Evolutionary conservation across 2,797 vertebrate genomes (phyloP).

Genomic region (Hyperoplus lanceolatus): DNA sequence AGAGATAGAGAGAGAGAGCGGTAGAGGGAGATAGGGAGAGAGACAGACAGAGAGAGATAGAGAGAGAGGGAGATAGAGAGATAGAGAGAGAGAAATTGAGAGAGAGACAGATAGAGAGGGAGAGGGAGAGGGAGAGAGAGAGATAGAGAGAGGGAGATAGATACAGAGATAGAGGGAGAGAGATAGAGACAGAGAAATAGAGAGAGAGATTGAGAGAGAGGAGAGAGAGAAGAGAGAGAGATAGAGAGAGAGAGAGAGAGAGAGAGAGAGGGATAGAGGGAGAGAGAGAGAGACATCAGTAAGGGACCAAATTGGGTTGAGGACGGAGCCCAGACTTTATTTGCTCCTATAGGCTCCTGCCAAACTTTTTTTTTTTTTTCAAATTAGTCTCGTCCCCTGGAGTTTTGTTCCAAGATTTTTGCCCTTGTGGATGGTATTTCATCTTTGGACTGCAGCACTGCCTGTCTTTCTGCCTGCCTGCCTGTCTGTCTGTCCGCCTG

Average conservation of each 20-base stretch:
- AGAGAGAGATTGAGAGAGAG: no score
- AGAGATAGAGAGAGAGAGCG: constrained; percentile 22
- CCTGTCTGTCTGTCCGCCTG: constrained; percentile 7
- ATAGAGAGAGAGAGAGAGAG: constrained; percentile 19
- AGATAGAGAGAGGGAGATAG: constrained; percentile 6
- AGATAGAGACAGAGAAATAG: constrained; percentile 6
- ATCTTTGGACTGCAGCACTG: background rate
- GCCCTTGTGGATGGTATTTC: constrained; percentile 64
- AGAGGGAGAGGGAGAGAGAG: background rate
- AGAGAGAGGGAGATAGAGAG: background rate
- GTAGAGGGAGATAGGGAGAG: constrained; percentile 14
- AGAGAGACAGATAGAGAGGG: constrained; percentile 22
- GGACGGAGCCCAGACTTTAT: constrained; percentile 38
- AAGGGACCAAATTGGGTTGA: constrained; percentile 30
- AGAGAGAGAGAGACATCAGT: background rate
- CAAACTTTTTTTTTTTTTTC: constrained; percentile 30
- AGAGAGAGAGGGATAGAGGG: background rate
- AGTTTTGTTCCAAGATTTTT: constrained; percentile 33
- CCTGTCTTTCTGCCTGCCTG: background rate
- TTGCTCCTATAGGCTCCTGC: constrained; percentile 33
- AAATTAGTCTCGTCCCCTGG: constrained; percentile 4
- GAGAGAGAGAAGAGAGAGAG: constrained; percentile 40
- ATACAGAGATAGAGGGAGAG: constrained; percentile 24
- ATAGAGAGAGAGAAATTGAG: constrained; percentile 45
- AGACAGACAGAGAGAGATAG: background rate